A percentile compares a stretch with the other conserved stretches of the same genome.
These are phyloP conservation scores for Esox masquinongy DNA, from an alignment of 2,797 vertebrate species.

Conservation along the genomic window DNA sequence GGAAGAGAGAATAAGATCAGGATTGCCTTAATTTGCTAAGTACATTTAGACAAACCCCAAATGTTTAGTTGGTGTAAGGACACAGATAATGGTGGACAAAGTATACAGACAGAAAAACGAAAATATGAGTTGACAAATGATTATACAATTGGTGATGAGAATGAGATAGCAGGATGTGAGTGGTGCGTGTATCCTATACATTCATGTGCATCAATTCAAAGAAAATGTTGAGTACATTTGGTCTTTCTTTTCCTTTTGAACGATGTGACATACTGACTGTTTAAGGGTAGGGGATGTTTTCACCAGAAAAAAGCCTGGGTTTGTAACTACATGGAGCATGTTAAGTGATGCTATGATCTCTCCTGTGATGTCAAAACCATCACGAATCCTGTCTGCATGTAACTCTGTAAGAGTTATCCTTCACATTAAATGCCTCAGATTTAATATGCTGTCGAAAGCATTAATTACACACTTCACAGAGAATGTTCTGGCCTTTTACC, in stretches of 20 bases:
- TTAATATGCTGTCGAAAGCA: slow-evolving; percentile 51
- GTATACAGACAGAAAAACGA: too few relatives aligned
- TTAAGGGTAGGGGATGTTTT: not conserved
- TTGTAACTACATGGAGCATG: not conserved
- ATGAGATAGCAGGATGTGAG: too few relatives aligned
- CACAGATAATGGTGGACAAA: too few relatives aligned
- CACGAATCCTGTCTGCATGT: not conserved
- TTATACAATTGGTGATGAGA: too few relatives aligned
- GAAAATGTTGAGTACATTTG: too few relatives aligned
- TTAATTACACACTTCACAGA: slow-evolving; percentile 52
- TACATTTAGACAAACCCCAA: too few relatives aligned
- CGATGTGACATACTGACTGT: not conserved
- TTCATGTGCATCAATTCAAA: too few relatives aligned
- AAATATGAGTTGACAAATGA: too few relatives aligned
- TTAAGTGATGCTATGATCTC: not conserved
- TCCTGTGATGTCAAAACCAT: slow-evolving; percentile 13
- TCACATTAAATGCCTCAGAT: slow-evolving; percentile 24
- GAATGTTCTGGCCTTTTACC: slow-evolving; percentile 15
- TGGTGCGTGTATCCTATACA: too few relatives aligned
- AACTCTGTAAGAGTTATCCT: slow-evolving; percentile 29
- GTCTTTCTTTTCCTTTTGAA: not conserved
- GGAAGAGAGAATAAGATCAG: too few relatives aligned
- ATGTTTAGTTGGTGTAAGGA: too few relatives aligned
- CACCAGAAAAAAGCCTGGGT: not conserved
- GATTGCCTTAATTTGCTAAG: too few relatives aligned